Base-by-base conservation (phyloP, 1,140 invertebrate species). In the Planococcus citri region DNA sequence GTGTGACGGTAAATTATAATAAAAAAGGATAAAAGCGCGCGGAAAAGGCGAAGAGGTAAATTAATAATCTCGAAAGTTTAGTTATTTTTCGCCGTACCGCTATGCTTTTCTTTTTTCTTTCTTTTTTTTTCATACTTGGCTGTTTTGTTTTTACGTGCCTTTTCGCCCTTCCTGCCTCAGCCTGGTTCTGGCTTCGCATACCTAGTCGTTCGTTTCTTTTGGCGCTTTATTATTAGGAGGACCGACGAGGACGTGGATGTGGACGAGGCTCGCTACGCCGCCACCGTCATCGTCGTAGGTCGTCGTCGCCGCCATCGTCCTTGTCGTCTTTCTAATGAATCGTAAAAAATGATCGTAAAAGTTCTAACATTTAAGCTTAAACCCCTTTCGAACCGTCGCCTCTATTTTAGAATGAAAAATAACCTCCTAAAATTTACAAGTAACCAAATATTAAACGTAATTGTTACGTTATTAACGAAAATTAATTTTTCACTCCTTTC, bases 1-100 rank as follows among this genome's bases (percentile, higher is more conserved):
- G 41, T 51, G 41, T 51, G 41, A 51, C 41, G 41, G 41, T 51
- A 51, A 51, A 51, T 51, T 51, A 51, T 20, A 51, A 51, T 51
- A 51, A 37, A 37, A 37, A 51, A 51, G 41, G 41, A 51, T 51
- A 20, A 9, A n/a, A 37, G 33, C 33, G 6, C n/a, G 41, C 29
- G 41, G 41, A 17, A 17, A 51, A 51, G 41, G 41, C 41, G 41
- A 51, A 51, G 41, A 51, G 41, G 41, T 51, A 51, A 51, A 51
- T 51, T 51, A 51, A 51, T 51, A 51, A 51, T 51, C 41, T 51
- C 41, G n/a, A 51, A 51, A 51, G 41, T 51, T 51, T 51, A 51
- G 41, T 51, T 51, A 51, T 51, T 51, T 51, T 51, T 51, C n/a
- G 41, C 41, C 41, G 29, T 12, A 6, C 3, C 29, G 29, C 12